Evolutionary conservation across 2,888 invertebrate genomes (phyloP), one percentile per base, ranked within the genome.

Genomic region (Linnaemya tessellans): DNA sequence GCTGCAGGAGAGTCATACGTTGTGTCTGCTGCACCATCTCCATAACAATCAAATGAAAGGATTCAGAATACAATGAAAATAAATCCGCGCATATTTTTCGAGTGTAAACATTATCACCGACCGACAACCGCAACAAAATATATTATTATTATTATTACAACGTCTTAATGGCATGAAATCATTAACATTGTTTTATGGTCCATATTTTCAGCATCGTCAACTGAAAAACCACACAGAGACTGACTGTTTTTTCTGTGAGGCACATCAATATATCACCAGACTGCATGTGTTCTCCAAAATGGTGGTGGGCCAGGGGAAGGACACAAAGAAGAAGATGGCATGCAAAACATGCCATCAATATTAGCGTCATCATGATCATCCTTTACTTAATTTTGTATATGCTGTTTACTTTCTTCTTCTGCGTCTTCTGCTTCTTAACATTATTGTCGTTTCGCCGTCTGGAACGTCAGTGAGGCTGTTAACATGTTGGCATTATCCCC

Each of bases 391-490:
- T 5, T 30, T 30, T 30, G 35, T 71, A 56, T 20, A 5, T 58
- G 64, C 46, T n/a, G n/a, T 18, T 43, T 64, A 0, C 18, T n/a
- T 20, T 70, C 8, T 43, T 43, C 3, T 30, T 73, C 9, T 60
- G 46, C 25, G 15, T 30, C n/a, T 30, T 22, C 13, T 46, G 5
- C 41, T 41, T 58, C 18, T 80, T 79, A 62, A 54, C 41, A 49
- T 73, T 74, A 67, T 58, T 67, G 25, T 71, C 64, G 71, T 75
- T 81, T 79, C 82, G 81, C 82, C 74, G 62, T 85, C 18, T 79
- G 79, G 78, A 85, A 85, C 82, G 85, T 85, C 85, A 85, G 79
- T 79, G 79, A 85, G 82, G 51, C 78, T 81, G 70, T 85, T 86
- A 84, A 65, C 68, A 75, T 84, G 73, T 82, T 78, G 77, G 75